Evolutionary conservation across 35 echinoderm and acorn worm genomes (phyloP).

Genomic region (Holothuria glaberrima): DNA sequence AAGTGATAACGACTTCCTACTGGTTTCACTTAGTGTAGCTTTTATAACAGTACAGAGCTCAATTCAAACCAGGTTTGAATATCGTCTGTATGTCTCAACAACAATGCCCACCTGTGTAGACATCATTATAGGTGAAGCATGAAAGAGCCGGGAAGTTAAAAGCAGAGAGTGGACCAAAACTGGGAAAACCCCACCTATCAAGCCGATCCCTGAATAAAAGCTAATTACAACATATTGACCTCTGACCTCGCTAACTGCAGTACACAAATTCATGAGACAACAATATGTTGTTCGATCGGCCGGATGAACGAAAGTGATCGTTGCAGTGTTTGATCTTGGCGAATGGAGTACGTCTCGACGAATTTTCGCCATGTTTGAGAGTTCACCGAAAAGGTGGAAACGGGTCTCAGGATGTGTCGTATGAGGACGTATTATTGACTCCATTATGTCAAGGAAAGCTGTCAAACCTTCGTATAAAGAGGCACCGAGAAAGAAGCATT

Average conservation of each 20-base stretch:
- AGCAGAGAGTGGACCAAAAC: no score
- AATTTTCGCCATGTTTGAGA: not conserved
- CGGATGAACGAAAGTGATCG: not conserved
- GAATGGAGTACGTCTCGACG: not conserved
- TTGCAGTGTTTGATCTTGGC: not conserved
- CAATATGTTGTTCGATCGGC: not conserved
- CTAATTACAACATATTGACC: constrained; percentile 45
- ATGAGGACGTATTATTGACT: constrained; percentile 16
- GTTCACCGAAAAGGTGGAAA: not conserved
- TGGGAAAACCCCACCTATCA: no score
- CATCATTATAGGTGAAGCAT: no score
- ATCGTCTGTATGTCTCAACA: no score
- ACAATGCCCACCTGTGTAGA: no score
- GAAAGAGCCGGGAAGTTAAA: no score
- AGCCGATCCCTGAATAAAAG: constrained; percentile 6
- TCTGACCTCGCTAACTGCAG: constrained; percentile 5
- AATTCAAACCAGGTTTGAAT: no score
- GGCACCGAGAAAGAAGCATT: constrained; percentile 7
- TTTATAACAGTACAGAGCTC: no score
- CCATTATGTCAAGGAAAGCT: constrained; percentile 42
- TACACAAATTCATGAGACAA: not conserved
- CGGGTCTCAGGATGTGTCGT: not conserved
- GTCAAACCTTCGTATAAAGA: not conserved
- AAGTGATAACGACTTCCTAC: no score
- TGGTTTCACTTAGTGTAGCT: no score